Evolutionary conservation across 2,888 invertebrate species (phyloP).

Genomic region (Apoda limacodes): DNA sequence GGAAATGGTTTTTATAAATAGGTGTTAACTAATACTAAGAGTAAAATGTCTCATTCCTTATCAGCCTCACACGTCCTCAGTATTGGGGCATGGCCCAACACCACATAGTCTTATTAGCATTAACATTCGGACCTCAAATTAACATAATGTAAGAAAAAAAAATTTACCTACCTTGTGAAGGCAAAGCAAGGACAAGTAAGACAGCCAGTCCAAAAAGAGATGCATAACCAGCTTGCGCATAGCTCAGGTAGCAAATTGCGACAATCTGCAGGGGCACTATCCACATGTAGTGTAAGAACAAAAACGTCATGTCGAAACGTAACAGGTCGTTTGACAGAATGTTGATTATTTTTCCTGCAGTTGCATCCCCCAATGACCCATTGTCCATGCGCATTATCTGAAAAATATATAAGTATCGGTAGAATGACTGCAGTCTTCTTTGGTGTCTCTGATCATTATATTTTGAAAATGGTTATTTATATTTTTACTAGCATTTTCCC

Average conservation of each 20-base stretch:
- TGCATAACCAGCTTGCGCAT: slow-evolving; percentile 73
- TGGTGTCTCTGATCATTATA: too few species aligned
- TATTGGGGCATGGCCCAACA: too few species aligned
- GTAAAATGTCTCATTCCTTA: too few species aligned
- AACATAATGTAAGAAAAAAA: too few species aligned
- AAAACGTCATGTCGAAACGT: slow-evolving; percentile 81
- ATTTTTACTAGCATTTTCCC: too few species aligned
- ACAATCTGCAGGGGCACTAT: slow-evolving; percentile 76
- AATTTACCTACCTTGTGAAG: slow-evolving; percentile 79
- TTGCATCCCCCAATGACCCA: slow-evolving; percentile 81
- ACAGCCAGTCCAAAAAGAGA: slow-evolving; percentile 77
- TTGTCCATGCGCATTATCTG: slow-evolving; percentile 62
- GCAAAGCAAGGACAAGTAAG: slow-evolving; percentile 77
- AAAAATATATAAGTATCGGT: slow-evolving; percentile 11
- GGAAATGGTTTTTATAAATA: too few species aligned
- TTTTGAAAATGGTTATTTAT: too few species aligned
- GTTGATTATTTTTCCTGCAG: slow-evolving; percentile 90
- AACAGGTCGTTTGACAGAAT: slow-evolving; percentile 89
- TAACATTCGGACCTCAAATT: too few species aligned
- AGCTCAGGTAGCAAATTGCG: slow-evolving; percentile 78
- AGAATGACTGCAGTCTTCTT: too few species aligned
- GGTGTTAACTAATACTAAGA: too few species aligned
- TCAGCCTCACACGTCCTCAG: too few species aligned
- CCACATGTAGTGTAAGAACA: slow-evolving; percentile 85
- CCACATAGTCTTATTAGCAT: too few species aligned